Evolutionary conservation across 2,888 invertebrate species (phyloP), one percentile per base, ranked within the genome.

Genomic region (Ceratothoa steindachneri): DNA sequence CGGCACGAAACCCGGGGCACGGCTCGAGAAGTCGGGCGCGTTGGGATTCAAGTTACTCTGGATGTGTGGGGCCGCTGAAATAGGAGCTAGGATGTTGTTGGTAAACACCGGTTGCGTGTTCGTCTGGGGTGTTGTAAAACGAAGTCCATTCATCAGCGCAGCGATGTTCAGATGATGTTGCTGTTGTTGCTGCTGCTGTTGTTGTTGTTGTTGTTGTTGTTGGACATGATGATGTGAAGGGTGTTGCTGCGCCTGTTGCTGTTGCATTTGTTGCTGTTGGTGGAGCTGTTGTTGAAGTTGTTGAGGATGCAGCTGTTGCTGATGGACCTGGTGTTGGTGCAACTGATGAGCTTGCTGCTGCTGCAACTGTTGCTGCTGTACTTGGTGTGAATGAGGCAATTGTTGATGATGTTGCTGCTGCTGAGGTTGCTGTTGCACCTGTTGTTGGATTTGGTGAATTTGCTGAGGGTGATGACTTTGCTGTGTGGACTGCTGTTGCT

Each of bases 1-100:
- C 24, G 79, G 72, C 53, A 79, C 75, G 71, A 79, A 79, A 27
- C 69, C 81, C 80, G 86, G 86, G 29, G 86, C 81, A 53, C 87
- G 85, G 78, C 88, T 87, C 0, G 89, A 88, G 83, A 92, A 93
- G 82, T 91, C 91, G 0, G 92, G 91, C 2, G 92, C 92, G 81
- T 92, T 89, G 0, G 92, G 91, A 84, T 93, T 93, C 53, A 93
- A 86, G 72, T 91, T 88, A 53, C 79, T 79, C 53, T 79, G 79
- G 31, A 79, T 79, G 53, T 76, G 79, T n/a, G 79, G 76, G n/a
- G 79, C 69, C 27, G 79, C 74, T 64, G 79, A 79, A n/a, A 79
- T 76, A 7, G 79, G 76, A 41, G 74, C 72, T 30, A 74, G 12
- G n/a, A 77, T 74, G 67, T 77, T 79, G 65, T 72, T 75, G 24